Percentiles rank a stretch among this genome's conserved stretches.
Conservation (phyloP, 2,888 invertebrate species). For the Ectemnius lituratus region DNA sequence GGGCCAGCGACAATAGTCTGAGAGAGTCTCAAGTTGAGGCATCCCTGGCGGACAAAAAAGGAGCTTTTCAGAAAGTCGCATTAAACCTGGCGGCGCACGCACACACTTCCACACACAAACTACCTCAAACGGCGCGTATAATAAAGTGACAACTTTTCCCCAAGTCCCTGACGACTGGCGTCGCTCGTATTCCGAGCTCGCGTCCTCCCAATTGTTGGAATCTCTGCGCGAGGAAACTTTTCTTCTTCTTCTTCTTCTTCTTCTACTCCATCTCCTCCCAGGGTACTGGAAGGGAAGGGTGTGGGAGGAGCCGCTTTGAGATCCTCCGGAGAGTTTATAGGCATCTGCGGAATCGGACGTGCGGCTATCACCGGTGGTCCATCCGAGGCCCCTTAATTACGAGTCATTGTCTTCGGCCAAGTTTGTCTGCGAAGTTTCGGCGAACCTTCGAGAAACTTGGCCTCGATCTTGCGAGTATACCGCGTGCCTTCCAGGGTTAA, state of each 20-base stretch:
- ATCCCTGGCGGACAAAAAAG: not conserved
- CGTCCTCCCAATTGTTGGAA: not conserved
- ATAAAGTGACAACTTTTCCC: constrained; percentile 6
- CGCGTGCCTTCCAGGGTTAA: constrained; percentile 32
- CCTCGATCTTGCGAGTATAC: constrained; percentile 26
- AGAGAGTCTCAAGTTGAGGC: too few relatives aligned
- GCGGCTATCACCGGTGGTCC: constrained; percentile 40
- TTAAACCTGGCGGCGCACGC: not conserved
- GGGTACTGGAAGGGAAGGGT: not conserved
- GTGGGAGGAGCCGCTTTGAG: not conserved
- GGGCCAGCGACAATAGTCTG: too few relatives aligned
- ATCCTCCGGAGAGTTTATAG: not conserved
- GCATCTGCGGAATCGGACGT: not conserved
- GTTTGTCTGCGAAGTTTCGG: constrained; percentile 34
- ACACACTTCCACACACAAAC: not conserved
- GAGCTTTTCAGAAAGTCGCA: constrained; percentile 1
- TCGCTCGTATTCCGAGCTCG: not conserved
- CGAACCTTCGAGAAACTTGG: constrained; percentile 50
- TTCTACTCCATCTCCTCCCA: not conserved
- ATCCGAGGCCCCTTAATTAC: constrained; percentile 54
- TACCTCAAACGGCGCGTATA: not conserved
- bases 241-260: not conserved
- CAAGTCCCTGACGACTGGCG: not conserved
- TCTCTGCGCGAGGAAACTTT: constrained; percentile 1
- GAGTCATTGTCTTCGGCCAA: constrained; percentile 49